Conservation (phyloP, 2,888 invertebrate species). For the Steinernema scapterisci region DNA sequence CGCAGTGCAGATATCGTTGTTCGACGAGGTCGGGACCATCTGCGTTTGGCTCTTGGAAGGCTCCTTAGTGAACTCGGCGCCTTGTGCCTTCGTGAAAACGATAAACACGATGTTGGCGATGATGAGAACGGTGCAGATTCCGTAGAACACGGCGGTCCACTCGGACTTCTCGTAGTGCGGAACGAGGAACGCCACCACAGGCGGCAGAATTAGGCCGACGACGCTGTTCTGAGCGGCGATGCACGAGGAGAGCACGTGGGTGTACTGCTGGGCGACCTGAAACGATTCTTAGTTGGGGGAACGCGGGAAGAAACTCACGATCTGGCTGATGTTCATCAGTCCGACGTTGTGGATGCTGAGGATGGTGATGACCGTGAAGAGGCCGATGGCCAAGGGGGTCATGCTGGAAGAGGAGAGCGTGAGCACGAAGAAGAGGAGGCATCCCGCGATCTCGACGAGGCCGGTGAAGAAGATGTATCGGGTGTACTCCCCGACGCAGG, state of each 20-base stretch:
- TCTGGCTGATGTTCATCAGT: not conserved
- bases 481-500: not conserved
- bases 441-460: not conserved
- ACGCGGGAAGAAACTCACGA: not conserved
- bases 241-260: not conserved
- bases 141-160: constrained; percentile 15
- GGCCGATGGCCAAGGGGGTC: not conserved
- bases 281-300: not conserved
- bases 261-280: constrained; percentile 20
- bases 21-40: no score
- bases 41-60: no score
- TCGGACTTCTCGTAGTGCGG: not conserved
- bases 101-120: not conserved
- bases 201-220: not conserved
- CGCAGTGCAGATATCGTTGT: no score
- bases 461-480: not conserved
- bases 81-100: constrained; percentile 11
- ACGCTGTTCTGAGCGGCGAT: constrained; percentile 9
- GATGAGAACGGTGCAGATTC: not conserved
- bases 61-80: no score
- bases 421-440: not conserved
- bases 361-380: not conserved
- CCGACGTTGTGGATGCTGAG: constrained; percentile 1
- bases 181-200: not conserved
- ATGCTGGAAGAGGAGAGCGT: not conserved